Evolutionary conservation across 1,140 invertebrate genomes (phyloP).

Genomic region (Apis florea): DNA sequence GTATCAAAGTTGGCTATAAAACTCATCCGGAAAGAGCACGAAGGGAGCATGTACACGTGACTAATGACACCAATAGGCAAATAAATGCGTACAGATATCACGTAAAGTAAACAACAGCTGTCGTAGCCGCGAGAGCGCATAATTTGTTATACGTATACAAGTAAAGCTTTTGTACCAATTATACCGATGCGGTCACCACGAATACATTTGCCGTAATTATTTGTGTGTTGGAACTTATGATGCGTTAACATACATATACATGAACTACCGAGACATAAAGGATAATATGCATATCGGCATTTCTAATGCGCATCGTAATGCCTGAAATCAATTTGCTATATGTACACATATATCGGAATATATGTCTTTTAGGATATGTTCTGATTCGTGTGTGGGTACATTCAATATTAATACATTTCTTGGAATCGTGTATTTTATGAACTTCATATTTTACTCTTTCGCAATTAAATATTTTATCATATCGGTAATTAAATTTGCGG

Average conservation of each 20-base stretch:
- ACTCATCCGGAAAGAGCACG: background rate
- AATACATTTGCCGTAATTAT: background rate
- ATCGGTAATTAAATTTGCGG: no score
- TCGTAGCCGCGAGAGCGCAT: conserved; percentile 17
- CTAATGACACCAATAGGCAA: conserved; percentile 41
- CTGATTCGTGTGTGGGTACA: background rate
- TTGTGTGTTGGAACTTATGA: conserved; percentile 2
- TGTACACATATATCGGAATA: no score
- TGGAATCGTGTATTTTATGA: background rate
- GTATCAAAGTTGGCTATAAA: background rate
- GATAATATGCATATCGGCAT: background rate
- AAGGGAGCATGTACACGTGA: conserved; percentile 2
- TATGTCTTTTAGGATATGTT: no score
- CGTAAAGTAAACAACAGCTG: conserved; percentile 42
- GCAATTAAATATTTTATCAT: background rate
- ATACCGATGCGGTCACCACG: background rate
- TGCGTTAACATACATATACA: background rate
- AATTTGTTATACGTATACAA: conserved; percentile 48
- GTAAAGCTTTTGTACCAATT: conserved; percentile 26
- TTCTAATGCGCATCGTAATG: background rate
- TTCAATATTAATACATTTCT: background rate
- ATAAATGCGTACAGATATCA: conserved; percentile 39
- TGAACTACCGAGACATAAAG: background rate
- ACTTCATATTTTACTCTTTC: background rate
- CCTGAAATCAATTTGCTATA: background rate